Evolutionary conservation across 2,797 vertebrate species (phyloP).

Genomic region (Hoplostethus mediterraneus): DNA sequence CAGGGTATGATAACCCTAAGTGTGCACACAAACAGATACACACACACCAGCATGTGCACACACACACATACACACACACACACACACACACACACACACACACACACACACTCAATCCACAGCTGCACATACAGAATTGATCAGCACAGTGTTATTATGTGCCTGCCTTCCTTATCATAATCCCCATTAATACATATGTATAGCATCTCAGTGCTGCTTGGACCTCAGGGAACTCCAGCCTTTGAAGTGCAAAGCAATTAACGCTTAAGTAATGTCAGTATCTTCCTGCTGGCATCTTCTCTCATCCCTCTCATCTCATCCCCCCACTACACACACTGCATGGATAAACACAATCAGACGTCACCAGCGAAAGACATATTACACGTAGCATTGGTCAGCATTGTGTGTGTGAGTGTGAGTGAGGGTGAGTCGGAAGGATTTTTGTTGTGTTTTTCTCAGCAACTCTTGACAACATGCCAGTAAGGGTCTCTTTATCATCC

Average conservation of each 20-base stretch:
- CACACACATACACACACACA: slow-evolving; percentile 4
- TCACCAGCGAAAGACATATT: slow-evolving; percentile 16
- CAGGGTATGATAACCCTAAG: slow-evolving; percentile 26
- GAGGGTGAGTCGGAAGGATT: neutral
- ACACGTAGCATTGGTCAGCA: slow-evolving; percentile 32
- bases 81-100: slow-evolving; percentile 9
- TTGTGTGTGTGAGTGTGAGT: slow-evolving; percentile 17
- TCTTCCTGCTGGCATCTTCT: slow-evolving; percentile 53
- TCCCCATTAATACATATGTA: slow-evolving; percentile 72
- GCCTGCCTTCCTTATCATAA: slow-evolving; percentile 62
- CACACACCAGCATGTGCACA: slow-evolving; percentile 12
- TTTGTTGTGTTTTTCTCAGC: neutral
- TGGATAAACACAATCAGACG: slow-evolving; percentile 34
- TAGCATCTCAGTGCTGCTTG: slow-evolving; percentile 52
- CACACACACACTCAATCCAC: slow-evolving; percentile 11
- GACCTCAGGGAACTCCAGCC: slow-evolving; percentile 64
- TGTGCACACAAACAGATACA: slow-evolving; percentile 1
- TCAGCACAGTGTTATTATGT: slow-evolving; percentile 60
- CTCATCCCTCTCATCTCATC: slow-evolving; percentile 41
- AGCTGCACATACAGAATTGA: slow-evolving; percentile 54
- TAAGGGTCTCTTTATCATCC: neutral
- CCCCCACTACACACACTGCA: slow-evolving; percentile 16
- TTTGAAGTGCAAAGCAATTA: slow-evolving; percentile 85
- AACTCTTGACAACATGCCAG: neutral
- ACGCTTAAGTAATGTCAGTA: slow-evolving; percentile 70